Base-by-base conservation (phyloP, 1,140 invertebrate species). In the Drosophila teissieri region DNA sequence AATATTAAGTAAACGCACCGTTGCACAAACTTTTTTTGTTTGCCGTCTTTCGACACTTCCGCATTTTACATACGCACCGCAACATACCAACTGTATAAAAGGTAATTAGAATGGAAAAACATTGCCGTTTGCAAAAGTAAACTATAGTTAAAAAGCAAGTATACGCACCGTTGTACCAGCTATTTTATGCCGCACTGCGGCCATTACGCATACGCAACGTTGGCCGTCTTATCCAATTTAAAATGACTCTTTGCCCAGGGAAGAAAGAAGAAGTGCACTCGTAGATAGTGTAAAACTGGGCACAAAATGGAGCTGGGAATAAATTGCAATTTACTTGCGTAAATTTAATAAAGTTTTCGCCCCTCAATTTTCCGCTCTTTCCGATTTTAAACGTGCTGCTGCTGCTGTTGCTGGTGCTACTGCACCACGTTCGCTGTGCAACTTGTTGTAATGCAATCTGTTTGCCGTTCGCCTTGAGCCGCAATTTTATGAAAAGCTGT, bases 271-370 rank as follows among this genome's bases (percentile, higher is more conserved):
- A n/a, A n/a, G n/a, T n/a, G n/a, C n/a, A n/a, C n/a, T n/a, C 6
- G 17, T 27, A 6, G 27, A 6, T 27, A 24, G 7, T 12, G 27
- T n/a, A 3, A 22, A 7, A 17, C 14, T 3, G 10, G 55, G 64
- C 27, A 51, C 44, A 60, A 36, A 68, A 72, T 52, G 68, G 40
- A 78, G 68, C 68, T 53, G 80, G 60, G 65, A 63, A 68, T 72
- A 86, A 88, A 88, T 83, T 86, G 79, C 83, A 88, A 86, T 88
- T 86, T 88, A 83, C 83, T 88, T 83, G 75, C 70, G 70, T 69
- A 73, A 86, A 86, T 86, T 86, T 86, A 88, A 86, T 86, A 86
- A 88, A 88, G 64, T 73, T 83, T 64, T 62, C 68, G 11, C 11
- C 31, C 12, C 45, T n/a, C 40, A 51, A 70, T 52, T 49, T 42